A percentile compares a stretch with the other conserved stretches of the same genome.
Conservation (phyloP, 2,888 invertebrate genomes). For the Acronicta aceris region DNA sequence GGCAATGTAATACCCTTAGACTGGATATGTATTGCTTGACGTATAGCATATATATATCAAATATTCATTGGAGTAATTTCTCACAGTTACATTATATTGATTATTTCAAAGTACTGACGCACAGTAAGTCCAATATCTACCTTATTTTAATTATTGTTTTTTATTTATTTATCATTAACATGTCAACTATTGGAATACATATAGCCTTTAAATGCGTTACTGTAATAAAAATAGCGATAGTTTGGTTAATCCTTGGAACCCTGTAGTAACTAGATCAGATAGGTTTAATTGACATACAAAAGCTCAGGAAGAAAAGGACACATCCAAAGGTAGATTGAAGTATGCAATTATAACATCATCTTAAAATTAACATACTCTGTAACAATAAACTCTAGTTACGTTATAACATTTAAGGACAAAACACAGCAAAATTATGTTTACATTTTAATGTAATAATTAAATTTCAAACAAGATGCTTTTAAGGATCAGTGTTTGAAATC, state of each 20-base stretch:
- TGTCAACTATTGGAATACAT: slow-evolving; percentile 32
- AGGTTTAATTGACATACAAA: slow-evolving; percentile 77
- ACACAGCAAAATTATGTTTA: slow-evolving; percentile 62
- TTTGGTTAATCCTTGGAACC: slow-evolving; percentile 60
- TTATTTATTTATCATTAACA: slow-evolving; percentile 24
- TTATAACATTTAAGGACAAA: slow-evolving; percentile 57
- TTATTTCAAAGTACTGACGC: slow-evolving; percentile 20
- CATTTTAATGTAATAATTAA: slow-evolving; percentile 22
- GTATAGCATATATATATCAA: too few species aligned
- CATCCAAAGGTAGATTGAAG: slow-evolving; percentile 37
- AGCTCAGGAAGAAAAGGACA: slow-evolving; percentile 73
- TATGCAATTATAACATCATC: slow-evolving; percentile 40
- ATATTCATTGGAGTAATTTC: slow-evolving; percentile 17
- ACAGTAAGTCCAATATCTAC: slow-evolving; percentile 28
- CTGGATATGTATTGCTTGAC: too few species aligned
- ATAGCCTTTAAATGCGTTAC: slow-evolving; percentile 45
- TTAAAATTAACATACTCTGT: slow-evolving; percentile 44
- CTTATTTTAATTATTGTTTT: slow-evolving; percentile 44
- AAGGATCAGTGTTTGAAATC: slow-evolving; percentile 15
- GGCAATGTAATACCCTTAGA: too few species aligned
- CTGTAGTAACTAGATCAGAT: slow-evolving; percentile 68
- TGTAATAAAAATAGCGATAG: slow-evolving; percentile 57
- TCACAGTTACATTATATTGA: slow-evolving; percentile 18
- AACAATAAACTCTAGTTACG: slow-evolving; percentile 50
- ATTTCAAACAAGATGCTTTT: slow-evolving; percentile 25